Evolutionary conservation across 2,797 vertebrate species (phyloP), one percentile per base, ranked within the genome.

Genomic region (Tokudaia tokunoshimensis): DNA sequence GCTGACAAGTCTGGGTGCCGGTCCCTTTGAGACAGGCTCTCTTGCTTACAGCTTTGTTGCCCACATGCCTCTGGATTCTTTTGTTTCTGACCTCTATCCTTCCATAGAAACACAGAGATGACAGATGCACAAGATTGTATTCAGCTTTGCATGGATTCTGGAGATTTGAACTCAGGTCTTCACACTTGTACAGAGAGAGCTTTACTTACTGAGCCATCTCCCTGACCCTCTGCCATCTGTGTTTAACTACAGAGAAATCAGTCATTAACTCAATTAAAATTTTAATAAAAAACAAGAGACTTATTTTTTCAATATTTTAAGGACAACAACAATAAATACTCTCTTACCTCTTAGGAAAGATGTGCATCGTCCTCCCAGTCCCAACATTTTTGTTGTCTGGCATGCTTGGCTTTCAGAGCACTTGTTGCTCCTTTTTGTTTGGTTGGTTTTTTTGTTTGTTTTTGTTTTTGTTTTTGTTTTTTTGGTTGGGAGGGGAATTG

Each of bases 251-350:
- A 24, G 57, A 37, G 47, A 74, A 63, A 78, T 24, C 26, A 70
- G n/a, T 74, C 34, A 80, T 82, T 63, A 78, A 83, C 14, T 81
- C 20, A 65, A 78, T 78, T 86, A 80, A 80, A 59, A 89, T 63
- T 75, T 84, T 47, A 85, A 55, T 67, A 55, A 55, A 85, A 65
- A 92, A 57, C 15, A 92, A 75, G 47, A 17, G 6, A 14, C 57
- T 88, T 55, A 7, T 63, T 87, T 72, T 83, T 70, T 63, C 59
- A 76, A 19, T 22, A 75, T 50, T 92, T 88, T 80, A 86, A 92
- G 90, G 50, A 24, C 84, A 63, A 92, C 75, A 61, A 41, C n/a
- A 63, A 31, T 29, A 50, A 76, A 75, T 52, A 2, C 17, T 86
- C 41, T 83, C 47, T 76, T 92, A 76, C 82, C 13, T 61, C n/a